Conservation (phyloP, 2,888 invertebrate species). For the Nephrotoma guestfalica region DNA sequence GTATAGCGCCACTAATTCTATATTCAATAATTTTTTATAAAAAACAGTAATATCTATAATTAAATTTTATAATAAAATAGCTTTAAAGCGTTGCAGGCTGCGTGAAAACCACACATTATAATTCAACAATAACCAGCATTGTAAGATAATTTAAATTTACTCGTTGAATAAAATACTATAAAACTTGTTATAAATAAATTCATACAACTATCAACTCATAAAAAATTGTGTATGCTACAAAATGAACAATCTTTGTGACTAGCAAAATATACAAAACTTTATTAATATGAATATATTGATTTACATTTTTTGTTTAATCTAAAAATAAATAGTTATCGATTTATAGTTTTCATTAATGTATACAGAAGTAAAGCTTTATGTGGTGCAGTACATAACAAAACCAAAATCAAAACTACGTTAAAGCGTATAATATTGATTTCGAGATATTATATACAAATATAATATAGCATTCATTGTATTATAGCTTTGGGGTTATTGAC, state of each 20-base stretch:
- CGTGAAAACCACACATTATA: too few species aligned
- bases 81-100: too few species aligned
- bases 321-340: not conserved
- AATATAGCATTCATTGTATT: not conserved
- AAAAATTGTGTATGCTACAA: not conserved
- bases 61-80: too few species aligned
- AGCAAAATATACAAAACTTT: not conserved
- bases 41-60: too few species aligned
- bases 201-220: not conserved
- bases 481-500: not conserved
- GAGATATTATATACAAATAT: not conserved
- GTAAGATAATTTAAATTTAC: not conserved
- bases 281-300: not conserved
- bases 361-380: not conserved
- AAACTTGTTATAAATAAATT: not conserved
- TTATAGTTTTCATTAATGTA: not conserved
- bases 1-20: too few species aligned
- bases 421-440: not conserved
- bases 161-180: not conserved
- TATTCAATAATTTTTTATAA: too few species aligned
- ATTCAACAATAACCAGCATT: too few species aligned
- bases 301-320: not conserved
- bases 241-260: not conserved
- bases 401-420: not conserved
- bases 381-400: not conserved